Percentiles rank a stretch among this genome's conserved stretches.
These are phyloP conservation scores for Onychorhynchus coronatus DNA, from an alignment of 2,113 vertebrate species.

Conservation along the genomic window DNA sequence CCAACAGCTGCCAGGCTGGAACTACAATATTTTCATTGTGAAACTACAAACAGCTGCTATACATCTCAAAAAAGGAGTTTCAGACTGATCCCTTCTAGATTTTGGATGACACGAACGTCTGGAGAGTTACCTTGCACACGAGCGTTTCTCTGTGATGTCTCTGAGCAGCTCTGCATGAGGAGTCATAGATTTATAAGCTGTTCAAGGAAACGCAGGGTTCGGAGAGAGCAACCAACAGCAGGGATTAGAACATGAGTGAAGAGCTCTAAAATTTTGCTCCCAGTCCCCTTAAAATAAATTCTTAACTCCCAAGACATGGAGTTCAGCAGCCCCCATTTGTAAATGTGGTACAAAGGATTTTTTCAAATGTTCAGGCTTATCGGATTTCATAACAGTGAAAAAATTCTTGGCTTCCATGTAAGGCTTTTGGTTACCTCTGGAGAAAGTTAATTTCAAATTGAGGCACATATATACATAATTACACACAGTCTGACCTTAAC, in stretches of 20 bases:
- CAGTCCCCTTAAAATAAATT: neutral
- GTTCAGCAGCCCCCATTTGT: neutral
- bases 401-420: neutral
- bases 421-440: slow-evolving; percentile 18
- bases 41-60: neutral
- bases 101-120: neutral
- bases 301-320: accelerated
- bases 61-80: neutral
- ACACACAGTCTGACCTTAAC: slow-evolving; percentile 24
- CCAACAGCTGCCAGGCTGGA: neutral
- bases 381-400: neutral
- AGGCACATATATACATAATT: neutral
- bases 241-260: neutral
- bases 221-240: neutral
- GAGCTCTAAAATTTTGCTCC: neutral
- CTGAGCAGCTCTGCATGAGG: neutral
- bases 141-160: neutral
- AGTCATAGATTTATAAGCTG: neutral
- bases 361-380: neutral
- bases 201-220: neutral
- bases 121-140: accelerated
- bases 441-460: slow-evolving; percentile 44
- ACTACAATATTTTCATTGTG: neutral
- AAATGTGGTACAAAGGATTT: neutral
- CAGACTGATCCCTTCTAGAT: neutral